A percentile compares a stretch with the other conserved stretches of the same genome.
phyloP scores from a whole-genome alignment of 2,797 vertebrate species.

The Artibeus lituratus region DNA sequence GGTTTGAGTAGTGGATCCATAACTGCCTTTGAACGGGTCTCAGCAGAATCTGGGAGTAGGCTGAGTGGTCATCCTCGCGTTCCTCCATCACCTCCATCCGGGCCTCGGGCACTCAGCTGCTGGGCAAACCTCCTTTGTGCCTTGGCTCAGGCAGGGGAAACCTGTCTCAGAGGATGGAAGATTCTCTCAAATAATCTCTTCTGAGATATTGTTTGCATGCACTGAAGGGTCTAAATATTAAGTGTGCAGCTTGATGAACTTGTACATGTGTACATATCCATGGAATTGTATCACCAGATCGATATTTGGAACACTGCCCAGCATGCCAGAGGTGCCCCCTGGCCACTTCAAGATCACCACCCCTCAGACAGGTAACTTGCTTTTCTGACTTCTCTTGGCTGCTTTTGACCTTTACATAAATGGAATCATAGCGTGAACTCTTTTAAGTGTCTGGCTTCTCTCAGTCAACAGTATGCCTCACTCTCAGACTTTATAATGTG shows the following conservation, averaged over 20 bases:
- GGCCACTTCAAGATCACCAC: not conserved
- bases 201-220: not conserved
- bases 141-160: not conserved
- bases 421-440: not conserved
- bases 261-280: not conserved
- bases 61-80: not conserved
- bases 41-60: not conserved
- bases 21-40: not conserved
- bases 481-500: not conserved
- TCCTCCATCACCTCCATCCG: not conserved
- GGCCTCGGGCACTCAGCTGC: not conserved
- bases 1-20: conserved; percentile 14
- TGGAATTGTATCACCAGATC: not conserved
- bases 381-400: not conserved
- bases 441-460: not conserved
- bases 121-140: not conserved
- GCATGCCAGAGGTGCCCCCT: accelerated
- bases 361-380: not conserved
- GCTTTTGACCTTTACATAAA: not conserved
- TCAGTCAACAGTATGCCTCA: not conserved
- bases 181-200: not conserved
- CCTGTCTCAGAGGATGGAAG: not conserved
- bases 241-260: not conserved
- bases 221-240: not conserved
- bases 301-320: too few species aligned